Conservation (phyloP, 2,797 vertebrate species). For the Meriones psammophilus region DNA sequence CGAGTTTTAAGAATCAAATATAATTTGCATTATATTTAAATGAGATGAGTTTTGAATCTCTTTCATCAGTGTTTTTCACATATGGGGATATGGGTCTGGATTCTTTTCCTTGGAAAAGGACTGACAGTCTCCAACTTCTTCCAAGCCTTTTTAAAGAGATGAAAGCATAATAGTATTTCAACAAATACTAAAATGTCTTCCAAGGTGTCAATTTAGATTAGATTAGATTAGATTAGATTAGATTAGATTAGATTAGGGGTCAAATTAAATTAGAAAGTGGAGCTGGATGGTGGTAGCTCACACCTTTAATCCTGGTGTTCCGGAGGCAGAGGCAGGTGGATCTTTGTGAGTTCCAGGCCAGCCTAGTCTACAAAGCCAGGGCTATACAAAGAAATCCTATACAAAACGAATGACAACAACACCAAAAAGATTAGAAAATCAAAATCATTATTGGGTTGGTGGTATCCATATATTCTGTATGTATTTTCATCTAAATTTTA, state of each 20-base stretch:
- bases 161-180: neutral
- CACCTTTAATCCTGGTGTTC: too few relatives aligned
- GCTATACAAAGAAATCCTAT: too few relatives aligned
- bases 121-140: neutral
- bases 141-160: neutral
- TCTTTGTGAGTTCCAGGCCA: too few relatives aligned
- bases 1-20: neutral
- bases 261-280: too few relatives aligned
- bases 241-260: too few relatives aligned
- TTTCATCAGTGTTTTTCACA: neutral
- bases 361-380: too few relatives aligned
- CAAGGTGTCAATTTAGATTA: neutral
- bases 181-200: neutral
- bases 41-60: neutral
- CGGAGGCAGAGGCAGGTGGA: too few relatives aligned
- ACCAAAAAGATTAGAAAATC: neutral
- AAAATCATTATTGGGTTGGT: neutral
- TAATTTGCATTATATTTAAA: neutral
- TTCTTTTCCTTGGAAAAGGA: neutral
- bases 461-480: neutral
- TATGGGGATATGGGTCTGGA: neutral
- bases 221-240: too few relatives aligned
- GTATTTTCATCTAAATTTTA: conserved; percentile 17
- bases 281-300: too few relatives aligned
- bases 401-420: too few relatives aligned